Evolutionary conservation across 2,797 vertebrate species (phyloP), one percentile per base, ranked within the genome.

Genomic region (Iguana delicatissima): DNA sequence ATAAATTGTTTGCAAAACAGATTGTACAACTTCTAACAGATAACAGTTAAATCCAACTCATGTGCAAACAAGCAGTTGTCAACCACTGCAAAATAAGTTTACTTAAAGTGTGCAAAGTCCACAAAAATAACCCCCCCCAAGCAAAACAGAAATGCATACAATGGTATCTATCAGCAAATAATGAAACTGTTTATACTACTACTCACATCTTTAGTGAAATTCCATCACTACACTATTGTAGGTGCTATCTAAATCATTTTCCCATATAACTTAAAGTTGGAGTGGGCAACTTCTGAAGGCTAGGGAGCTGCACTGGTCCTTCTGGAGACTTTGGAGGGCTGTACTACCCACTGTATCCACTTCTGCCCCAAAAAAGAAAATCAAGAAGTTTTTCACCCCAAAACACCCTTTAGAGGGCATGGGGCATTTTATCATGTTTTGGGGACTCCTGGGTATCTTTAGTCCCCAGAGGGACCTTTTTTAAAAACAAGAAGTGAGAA

Each of bases 21-120:
- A 35, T 84, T 88, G 76, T 59, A 67, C 22, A 62, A 22, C 38
- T 73, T 1, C 42, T 50, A 72, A 57, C 1, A 87, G 35, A 18
- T 8, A 88, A 73, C 22, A 74, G 24, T 80, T 46, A n/a, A n/a
- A 89, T 46, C 73, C 46, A 74, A 89, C 35, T 73, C 38, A 22
- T 67, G 12, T 85, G 35, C n/a, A 73, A 55, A 57, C 35, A 80
- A 80, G 50, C 4, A 52, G 69, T 42, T 74, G 32, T 74, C 55
- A 90, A 84, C 9, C 29, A 52, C 16, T 80, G 64, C 16, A 85
- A 29, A 91, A 80, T 20, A 80, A 57, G 50, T 22, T 59, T 73
- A 81, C 69, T 35, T 74, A 20, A 82, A 90, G 72, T 74, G 1
- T 50, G 20, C 64, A 73, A 38, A 74, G 14, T 59, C 67, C 22